Conservation (phyloP, 2,797 vertebrate species). For the Acanthiza pusilla region DNA sequence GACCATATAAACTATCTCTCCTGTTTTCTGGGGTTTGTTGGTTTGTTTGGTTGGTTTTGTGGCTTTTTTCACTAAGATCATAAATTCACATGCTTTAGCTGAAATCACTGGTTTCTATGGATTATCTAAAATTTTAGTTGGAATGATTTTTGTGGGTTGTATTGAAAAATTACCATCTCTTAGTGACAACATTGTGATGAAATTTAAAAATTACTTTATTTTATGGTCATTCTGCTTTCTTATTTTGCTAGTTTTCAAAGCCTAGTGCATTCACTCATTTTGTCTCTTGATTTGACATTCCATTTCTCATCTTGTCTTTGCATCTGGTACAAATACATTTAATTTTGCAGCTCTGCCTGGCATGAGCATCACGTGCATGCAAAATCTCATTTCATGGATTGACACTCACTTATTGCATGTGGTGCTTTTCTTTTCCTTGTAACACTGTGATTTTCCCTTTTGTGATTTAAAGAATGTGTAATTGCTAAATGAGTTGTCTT, state of each 20-base stretch:
- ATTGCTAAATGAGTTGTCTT: conserved; percentile 6
- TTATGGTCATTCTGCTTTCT: not conserved
- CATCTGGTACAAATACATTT: not conserved
- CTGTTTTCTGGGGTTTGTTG: not conserved
- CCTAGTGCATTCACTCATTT: not conserved
- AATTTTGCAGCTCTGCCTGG: not conserved
- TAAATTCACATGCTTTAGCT: not conserved
- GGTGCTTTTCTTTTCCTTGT: not conserved
- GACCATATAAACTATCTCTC: not conserved
- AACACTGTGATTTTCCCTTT: not conserved
- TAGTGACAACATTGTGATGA: not conserved
- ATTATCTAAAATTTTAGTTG: not conserved
- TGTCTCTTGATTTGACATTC: not conserved
- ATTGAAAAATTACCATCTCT: not conserved
- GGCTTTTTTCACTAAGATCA: not conserved
- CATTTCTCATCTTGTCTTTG: not conserved
- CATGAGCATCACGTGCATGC: not conserved
- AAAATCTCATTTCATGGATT: not conserved
- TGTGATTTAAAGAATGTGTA: not conserved
- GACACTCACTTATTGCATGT: not conserved
- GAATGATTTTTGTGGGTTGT: not conserved
- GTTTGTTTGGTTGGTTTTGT: not conserved
- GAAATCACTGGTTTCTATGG: not conserved
- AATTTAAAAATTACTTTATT: not conserved
- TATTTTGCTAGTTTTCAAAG: not conserved